Base-by-base conservation (phyloP, 1,140 invertebrate genomes). In the Pectinophora gossypiella region DNA sequence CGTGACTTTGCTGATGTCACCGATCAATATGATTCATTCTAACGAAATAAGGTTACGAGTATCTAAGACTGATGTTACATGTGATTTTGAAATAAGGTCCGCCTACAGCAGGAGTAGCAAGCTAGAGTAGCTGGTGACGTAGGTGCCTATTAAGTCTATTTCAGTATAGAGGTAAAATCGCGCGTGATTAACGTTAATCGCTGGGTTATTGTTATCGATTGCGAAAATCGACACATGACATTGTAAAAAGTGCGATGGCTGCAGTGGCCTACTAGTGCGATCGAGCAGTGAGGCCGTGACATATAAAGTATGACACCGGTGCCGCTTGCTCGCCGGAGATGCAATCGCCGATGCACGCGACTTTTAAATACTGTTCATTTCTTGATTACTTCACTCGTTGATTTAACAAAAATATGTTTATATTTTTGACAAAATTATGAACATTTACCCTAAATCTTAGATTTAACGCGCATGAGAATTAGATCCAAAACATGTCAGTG, bases 271-370 rank as follows among this genome's bases (percentile, higher is more conserved):
- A 86, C 81, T 82, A 83, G 76, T 77, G 77, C 79, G 73, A 80
- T 80, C 74, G 73, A 85, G 79, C 78, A 74, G 61, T 71, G 67
- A 61, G 79, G 59, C 83, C 83, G 56, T 86, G 83, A 86, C 83
- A 86, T 83, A 86, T 80, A 83, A 86, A 83, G 70, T 77, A 71
- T 79, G 78, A 86, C 79, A 84, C 69, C 83, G 75, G 63, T 62
- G 68, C n/a, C 13, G n/a, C n/a, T n/a, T n/a, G 36, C 13, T 65
- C 54, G 66, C 64, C 59, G 48, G 50, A 69, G 71, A 76, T 70
- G 68, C 59, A 54, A 65, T 64, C 61, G 69, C 72, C 68, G 74
- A 72, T 68, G 63, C 72, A 64, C 64, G 67, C 59, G 64, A 69
- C 58, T 54, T n/a, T n/a, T n/a, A n/a, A n/a, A n/a, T n/a, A n/a